A percentile compares a stretch with the other conserved stretches of the same genome.
These are phyloP conservation scores for Dasysyrphus albostriatus DNA, from an alignment of 2,888 invertebrate species.

Conservation along the genomic window DNA sequence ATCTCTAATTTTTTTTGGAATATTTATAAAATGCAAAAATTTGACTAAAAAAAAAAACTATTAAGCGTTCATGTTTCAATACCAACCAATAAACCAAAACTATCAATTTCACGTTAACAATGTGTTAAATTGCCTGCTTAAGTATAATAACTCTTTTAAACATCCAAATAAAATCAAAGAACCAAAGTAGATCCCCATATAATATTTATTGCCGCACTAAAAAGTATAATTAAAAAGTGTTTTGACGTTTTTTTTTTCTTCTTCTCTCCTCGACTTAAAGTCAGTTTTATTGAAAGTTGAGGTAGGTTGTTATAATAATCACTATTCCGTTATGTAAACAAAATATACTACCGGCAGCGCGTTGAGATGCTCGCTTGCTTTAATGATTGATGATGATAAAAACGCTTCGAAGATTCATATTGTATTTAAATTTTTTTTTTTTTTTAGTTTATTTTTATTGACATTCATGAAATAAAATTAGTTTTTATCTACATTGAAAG, in stretches of 20 bases:
- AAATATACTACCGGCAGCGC: conserved; percentile 48
- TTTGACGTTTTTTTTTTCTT: conserved; percentile 21
- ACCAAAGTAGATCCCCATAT: conserved; percentile 71
- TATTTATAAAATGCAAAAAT: no score
- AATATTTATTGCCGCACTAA: conserved; percentile 75
- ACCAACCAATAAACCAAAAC: background rate
- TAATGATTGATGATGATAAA: conserved; percentile 69
- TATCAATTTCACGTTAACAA: conserved; percentile 34
- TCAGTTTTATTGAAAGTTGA: conserved; percentile 52
- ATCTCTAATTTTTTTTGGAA: no score
- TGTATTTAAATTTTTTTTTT: conserved; percentile 7
- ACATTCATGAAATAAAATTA: conserved; percentile 50
- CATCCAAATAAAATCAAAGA: conserved; percentile 70
- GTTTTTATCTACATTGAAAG: conserved; percentile 46
- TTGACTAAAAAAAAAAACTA: no score
- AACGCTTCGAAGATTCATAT: conserved; percentile 66
- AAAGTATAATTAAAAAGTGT: conserved; percentile 72
- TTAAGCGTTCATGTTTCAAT: no score
- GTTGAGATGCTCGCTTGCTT: conserved; percentile 27
- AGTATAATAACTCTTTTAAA: conserved; percentile 45
- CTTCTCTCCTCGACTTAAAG: conserved; percentile 5
- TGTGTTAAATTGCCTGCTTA: conserved; percentile 43
- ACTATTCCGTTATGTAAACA: conserved; percentile 60
- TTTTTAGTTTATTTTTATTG: conserved; percentile 56
- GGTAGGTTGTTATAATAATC: conserved; percentile 66